phyloP scores from a whole-genome alignment of 1,140 invertebrate genomes.

The Andrena cerasifolii region DNA sequence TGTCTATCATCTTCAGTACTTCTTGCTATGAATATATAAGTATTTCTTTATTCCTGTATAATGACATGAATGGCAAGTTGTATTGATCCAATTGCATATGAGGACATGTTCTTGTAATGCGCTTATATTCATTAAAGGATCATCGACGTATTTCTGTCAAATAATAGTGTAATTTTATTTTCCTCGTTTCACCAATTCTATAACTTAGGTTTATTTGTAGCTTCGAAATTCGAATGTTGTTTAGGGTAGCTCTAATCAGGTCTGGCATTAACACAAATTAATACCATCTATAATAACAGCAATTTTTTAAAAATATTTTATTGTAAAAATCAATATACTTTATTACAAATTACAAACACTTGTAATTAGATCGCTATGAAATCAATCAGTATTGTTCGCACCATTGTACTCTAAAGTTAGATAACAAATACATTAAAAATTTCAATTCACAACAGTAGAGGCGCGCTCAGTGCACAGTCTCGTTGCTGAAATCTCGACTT shows the following conservation, averaged over 20 bases:
- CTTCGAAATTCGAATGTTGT: no score
- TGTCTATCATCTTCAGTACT: slow-evolving; percentile 1
- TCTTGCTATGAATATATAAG: slow-evolving; percentile 2
- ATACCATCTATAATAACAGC: no score
- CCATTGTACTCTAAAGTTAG: no score
- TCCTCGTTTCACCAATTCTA: no score
- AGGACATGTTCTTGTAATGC: slow-evolving; percentile 7
- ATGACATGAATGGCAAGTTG: slow-evolving; percentile 13
- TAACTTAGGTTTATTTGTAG: no score
- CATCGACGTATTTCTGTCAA: neutral
- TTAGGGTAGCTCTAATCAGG: no score
- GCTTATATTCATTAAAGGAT: slow-evolving; percentile 29
- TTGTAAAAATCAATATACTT: no score
- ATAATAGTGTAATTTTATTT: neutral
- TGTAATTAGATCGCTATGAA: no score
- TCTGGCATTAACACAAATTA: no score
- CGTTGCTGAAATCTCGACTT: neutral
- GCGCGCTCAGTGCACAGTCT: neutral
- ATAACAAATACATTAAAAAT: neutral
- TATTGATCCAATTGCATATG: neutral
- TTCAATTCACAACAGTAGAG: neutral
- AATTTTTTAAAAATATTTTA: no score
- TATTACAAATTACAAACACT: no score
- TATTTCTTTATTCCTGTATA: slow-evolving; percentile 15
- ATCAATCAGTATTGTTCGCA: no score